phyloP scores from a whole-genome alignment of 2,888 invertebrate genomes.

The Barypeithes pellucidus region DNA sequence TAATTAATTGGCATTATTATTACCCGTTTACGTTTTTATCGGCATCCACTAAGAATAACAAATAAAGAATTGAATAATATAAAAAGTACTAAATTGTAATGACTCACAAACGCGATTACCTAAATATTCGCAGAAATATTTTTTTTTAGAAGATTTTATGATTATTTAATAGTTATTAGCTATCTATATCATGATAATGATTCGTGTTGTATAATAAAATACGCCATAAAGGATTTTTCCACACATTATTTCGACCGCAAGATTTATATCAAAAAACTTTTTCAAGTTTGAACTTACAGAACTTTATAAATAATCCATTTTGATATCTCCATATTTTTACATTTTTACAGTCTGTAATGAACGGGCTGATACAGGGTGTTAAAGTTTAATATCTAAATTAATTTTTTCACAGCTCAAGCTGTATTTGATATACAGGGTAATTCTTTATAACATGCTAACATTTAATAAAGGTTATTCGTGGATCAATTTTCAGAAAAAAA shows the following conservation, averaged over 20 bases:
- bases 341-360: no score
- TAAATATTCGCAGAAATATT: slow-evolving; percentile 8
- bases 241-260: slow-evolving; percentile 2
- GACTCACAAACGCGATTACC: slow-evolving; percentile 13
- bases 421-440: no score
- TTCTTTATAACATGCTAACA: no score
- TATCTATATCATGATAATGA: slow-evolving; percentile 11
- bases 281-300: neutral
- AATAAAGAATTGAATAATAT: slow-evolving; percentile 4
- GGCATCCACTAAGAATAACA: slow-evolving; percentile 6
- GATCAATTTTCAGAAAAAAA: no score
- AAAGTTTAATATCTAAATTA: no score
- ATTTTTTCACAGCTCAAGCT: no score
- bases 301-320: neutral
- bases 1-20: slow-evolving; percentile 4
- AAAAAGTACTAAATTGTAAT: slow-evolving; percentile 6
- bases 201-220: neutral
- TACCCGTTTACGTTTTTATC: slow-evolving; percentile 5
- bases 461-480: no score
- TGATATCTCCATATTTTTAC: no score
- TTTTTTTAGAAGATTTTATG: slow-evolving; percentile 12
- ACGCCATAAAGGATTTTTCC: slow-evolving; percentile 4
- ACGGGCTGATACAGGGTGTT: no score
- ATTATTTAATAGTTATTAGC: slow-evolving; percentile 2
- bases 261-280: slow-evolving; percentile 7